A percentile compares a stretch with the other conserved stretches of the same genome.
phyloP scores from a whole-genome alignment of 92 coral and sea anemone genomes.

The Umimayanthus kanabou region DNA sequence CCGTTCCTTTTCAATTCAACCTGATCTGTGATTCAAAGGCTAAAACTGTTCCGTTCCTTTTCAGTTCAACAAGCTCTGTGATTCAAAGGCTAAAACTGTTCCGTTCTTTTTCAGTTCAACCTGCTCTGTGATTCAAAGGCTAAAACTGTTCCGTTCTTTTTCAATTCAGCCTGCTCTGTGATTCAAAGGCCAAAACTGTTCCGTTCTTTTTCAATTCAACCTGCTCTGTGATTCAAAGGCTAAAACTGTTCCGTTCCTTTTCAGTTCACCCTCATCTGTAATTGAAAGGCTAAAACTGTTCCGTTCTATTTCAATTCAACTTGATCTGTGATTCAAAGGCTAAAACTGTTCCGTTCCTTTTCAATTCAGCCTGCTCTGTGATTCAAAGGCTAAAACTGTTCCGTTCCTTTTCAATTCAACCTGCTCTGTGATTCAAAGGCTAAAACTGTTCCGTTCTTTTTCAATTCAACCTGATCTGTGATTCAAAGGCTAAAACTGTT shows the following conservation, averaged over 20 bases:
- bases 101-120: slow-evolving; percentile 8
- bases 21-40: too few species aligned
- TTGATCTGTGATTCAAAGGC: slow-evolving; percentile 12
- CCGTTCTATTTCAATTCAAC: slow-evolving; percentile 1
- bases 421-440: slow-evolving; percentile 1
- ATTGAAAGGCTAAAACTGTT: too few species aligned
- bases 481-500: neutral
- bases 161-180: too few species aligned
- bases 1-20: too few species aligned
- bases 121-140: slow-evolving; percentile 12
- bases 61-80: slow-evolving; percentile 32
- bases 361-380: too few species aligned
- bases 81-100: neutral
- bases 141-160: neutral
- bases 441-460: neutral
- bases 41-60: too few species aligned
- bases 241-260: neutral
- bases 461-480: slow-evolving; percentile 34
- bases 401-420: slow-evolving; percentile 26
- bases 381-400: too few species aligned
- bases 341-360: neutral
- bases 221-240: slow-evolving; percentile 6
- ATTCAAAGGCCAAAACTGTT: too few species aligned
- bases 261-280: too few species aligned
- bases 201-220: slow-evolving; percentile 26